Percentiles rank a stretch among this genome's conserved stretches.
Conservation (phyloP, 2,113 vertebrate species). For the Brachypteracias leptosomus region DNA sequence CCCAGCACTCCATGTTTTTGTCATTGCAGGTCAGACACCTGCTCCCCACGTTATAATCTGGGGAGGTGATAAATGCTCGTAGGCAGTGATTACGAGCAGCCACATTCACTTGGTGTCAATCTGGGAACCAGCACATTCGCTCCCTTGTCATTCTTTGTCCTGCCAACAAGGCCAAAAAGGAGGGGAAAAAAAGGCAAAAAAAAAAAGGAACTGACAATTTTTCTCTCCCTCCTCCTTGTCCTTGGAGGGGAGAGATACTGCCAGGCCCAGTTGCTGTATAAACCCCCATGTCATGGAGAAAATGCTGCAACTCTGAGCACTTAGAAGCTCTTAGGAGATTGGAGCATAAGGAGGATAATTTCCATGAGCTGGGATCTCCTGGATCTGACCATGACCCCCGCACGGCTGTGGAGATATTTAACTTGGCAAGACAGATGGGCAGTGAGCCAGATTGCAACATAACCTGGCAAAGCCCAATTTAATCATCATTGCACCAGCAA, state of each 20-base stretch:
- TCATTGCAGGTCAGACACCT: constrained; percentile 48
- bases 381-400: background rate
- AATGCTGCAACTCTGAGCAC: background rate
- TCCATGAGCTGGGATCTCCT: background rate
- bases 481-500: accelerated
- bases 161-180: background rate
- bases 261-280: background rate
- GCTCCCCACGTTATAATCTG: constrained; percentile 18
- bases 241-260: background rate
- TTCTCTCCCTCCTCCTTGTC: background rate
- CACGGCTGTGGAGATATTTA: background rate
- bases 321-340: background rate
- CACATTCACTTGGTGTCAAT: background rate
- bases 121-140: background rate
- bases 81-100: background rate
- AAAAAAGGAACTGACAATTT: background rate
- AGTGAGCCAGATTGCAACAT: background rate
- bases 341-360: background rate
- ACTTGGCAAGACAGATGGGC: background rate
- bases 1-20: background rate
- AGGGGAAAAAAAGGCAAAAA: accelerated
- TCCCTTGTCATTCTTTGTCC: background rate
- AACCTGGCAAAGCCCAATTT: background rate
- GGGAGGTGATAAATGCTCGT: constrained; percentile 6
- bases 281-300: accelerated